Evolutionary conservation across 2,797 vertebrate genomes (phyloP).

Genomic region (Melanotaenia maccullochi): DNA sequence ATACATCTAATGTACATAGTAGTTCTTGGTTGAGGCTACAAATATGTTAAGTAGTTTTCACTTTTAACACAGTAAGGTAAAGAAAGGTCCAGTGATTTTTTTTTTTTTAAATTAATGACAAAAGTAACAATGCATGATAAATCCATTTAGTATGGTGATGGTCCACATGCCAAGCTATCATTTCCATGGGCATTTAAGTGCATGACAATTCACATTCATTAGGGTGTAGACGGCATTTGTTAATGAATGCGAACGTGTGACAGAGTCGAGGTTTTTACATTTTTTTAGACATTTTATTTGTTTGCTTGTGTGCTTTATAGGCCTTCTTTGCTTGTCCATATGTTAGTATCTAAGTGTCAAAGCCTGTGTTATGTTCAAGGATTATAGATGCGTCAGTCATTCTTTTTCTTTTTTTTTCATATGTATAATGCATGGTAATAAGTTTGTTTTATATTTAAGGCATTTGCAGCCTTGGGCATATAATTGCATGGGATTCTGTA

Average conservation of each 20-base stretch:
- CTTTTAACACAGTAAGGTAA: background rate
- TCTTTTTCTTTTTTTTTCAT: background rate
- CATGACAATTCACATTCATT: conserved; percentile 1
- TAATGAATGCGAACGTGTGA: background rate
- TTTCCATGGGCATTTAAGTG: background rate
- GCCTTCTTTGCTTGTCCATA: conserved; percentile 10
- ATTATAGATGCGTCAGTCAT: background rate
- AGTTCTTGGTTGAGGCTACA: background rate
- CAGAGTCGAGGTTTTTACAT: background rate
- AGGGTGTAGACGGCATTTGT: background rate
- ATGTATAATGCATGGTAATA: conserved; percentile 51
- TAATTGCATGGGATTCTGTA: conserved; percentile 31
- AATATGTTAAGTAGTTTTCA: background rate
- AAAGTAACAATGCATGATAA: conserved; percentile 8
- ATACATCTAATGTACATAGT: background rate
- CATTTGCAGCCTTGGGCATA: conserved; percentile 13
- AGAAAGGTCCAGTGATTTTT: background rate
- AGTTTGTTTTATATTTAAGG: conserved; percentile 5
- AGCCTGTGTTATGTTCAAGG: background rate
- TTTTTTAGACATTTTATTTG: background rate
- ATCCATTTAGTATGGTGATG: background rate
- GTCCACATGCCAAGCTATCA: background rate
- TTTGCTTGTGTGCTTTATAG: conserved; percentile 13
- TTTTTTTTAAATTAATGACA: background rate
- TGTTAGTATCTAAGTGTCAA: conserved; percentile 17